Conservation (phyloP, 1,140 invertebrate genomes). For the Gryon sp. region DNA sequence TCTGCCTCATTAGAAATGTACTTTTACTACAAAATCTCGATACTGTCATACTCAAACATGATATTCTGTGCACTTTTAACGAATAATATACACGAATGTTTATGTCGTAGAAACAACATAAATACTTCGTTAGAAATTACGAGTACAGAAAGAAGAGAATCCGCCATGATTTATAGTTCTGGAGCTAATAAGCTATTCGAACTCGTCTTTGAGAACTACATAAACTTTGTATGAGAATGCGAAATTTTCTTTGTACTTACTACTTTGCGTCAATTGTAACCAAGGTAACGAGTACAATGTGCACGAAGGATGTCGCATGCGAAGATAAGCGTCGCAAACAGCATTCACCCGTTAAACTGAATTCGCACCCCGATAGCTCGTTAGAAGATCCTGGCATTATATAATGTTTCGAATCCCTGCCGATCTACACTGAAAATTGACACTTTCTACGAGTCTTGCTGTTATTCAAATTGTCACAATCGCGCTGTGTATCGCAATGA, state of each 20-base stretch:
- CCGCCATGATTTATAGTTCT: conserved; percentile 32
- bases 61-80: too few species aligned
- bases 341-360: conserved; percentile 60
- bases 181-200: conserved; percentile 51
- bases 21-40: too few species aligned
- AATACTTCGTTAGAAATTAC: background rate
- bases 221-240: conserved; percentile 45
- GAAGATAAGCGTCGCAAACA: conserved; percentile 52
- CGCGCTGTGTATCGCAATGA: conserved; percentile 49
- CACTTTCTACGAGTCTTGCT: conserved; percentile 45
- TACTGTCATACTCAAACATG: too few species aligned
- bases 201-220: conserved; percentile 33
- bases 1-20: too few species aligned
- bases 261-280: conserved; percentile 52
- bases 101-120: background rate
- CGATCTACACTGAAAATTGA: conserved; percentile 44
- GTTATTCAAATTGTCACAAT: conserved; percentile 59
- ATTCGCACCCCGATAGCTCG: conserved; percentile 63
- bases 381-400: conserved; percentile 57
- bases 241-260: conserved; percentile 51
- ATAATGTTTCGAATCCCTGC: conserved; percentile 40
- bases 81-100: too few species aligned
- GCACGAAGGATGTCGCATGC: conserved; percentile 44
- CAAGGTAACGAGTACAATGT: conserved; percentile 56
- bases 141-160: background rate